Base-by-base conservation (phyloP, 2,113 vertebrate genomes). In the Diphyllodes magnificus region DNA sequence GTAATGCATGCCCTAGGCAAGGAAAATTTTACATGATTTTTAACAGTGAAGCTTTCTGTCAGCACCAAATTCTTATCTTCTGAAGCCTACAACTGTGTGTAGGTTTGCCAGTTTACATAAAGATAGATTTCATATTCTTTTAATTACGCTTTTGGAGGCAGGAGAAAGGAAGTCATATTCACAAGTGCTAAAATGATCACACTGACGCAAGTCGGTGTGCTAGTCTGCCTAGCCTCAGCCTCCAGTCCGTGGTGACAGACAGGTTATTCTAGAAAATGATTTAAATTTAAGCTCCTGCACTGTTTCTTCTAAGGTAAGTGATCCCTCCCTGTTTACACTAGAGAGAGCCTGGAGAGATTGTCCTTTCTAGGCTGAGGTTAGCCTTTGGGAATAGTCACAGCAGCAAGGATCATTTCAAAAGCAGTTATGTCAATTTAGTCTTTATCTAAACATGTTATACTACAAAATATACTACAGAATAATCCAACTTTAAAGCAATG, bases 11-110 rank as follows among this genome's bases (percentile, higher is more conserved):
- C 39, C 49, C 20, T 28, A 85, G 37, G 37, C 61, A 86, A 90
- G 33, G 60, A 88, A 78, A 89, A 51, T 87, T 78, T 84, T 85
- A 77, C 39, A n/a, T 49, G 3, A 17, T 49, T 92, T 92, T 88
- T 60, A 92, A 33, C 65, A 71, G 82, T 47, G 72, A 90, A 84
- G 22, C 7, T 70, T 88, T 92, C 79, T 95, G 86, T 93, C 89
- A 91, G 37, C 64, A 68, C 21, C 39, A 59, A 42, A 23, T 77
- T 60, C 66, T 80, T 73, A 57, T 49, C n/a, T 35, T 86, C 57
- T 7, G 7, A 91, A 94, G 37, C 45, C 45, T 77, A 3, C n/a
- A 72, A 53, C 9, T 57, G 20, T 61, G 28, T 57, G 59, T 80
- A 59, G 75, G 64, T 69, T 86, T 93, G 30, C 49, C 40, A 76